Evolutionary conservation across 2,113 vertebrate genomes (phyloP).

Genomic region (Chinchilla lanigera): DNA sequence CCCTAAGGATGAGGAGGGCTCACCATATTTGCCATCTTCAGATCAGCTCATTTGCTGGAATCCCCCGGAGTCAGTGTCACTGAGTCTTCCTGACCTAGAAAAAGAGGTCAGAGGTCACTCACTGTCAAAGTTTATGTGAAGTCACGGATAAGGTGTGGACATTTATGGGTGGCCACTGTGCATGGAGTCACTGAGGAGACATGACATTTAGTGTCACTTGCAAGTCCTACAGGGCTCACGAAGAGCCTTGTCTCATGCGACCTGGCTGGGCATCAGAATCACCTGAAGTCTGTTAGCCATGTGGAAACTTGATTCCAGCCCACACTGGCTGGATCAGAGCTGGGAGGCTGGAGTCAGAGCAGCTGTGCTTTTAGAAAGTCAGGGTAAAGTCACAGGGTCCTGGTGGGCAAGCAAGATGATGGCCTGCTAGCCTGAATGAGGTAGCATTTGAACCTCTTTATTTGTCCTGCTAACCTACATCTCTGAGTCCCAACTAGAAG

Average conservation of each 20-base stretch:
- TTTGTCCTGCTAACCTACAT: neutral
- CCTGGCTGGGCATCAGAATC: neutral
- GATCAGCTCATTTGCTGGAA: accelerated
- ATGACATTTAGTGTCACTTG: accelerated
- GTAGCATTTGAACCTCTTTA: neutral
- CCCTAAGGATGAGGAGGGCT: accelerated
- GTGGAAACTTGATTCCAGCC: neutral
- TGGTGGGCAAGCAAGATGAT: accelerated
- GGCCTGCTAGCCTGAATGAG: accelerated
- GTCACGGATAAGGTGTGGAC: accelerated
- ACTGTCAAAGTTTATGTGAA: neutral
- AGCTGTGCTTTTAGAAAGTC: accelerated
- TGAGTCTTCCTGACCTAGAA: neutral
- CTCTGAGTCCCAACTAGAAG: neutral
- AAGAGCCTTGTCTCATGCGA: accelerated
- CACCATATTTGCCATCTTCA: accelerated
- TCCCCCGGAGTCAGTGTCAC: neutral
- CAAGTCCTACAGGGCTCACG: neutral
- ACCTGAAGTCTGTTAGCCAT: neutral
- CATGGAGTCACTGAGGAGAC: neutral
- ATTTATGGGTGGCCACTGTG: accelerated
- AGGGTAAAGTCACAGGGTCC: accelerated
- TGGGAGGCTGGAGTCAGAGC: accelerated
- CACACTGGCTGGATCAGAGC: accelerated
- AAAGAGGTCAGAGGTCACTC: neutral